Base-by-base conservation (phyloP, 1,140 invertebrate species). In the Tenebrio molitor region DNA sequence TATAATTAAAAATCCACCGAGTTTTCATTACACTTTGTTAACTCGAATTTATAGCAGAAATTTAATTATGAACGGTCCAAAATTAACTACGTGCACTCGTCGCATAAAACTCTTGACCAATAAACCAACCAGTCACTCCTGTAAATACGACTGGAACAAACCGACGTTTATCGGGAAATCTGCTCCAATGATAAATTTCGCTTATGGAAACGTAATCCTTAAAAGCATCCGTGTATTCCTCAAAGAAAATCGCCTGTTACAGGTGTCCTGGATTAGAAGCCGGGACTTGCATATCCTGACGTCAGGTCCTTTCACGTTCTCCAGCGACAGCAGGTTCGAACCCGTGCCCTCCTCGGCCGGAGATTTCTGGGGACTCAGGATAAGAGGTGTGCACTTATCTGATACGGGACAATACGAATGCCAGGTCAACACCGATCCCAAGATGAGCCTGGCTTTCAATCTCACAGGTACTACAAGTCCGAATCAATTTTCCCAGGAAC, bases 351-450 rank as follows among this genome's bases (percentile, higher is more conserved):
- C 85, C 14, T 85, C 85, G 29, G 84, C 85, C 36, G 72, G 71
- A 8, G 85, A 87, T 71, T 86, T 87, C 36, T 92, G 90, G 89
- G 89, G 89, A 15, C 85, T 95, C 39, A 85, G 89, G 76, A 89
- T 95, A 62, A 86, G 87, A 63, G 87, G 87, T n/a, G 87, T 89
- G 5, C 87, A 87, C 64, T 81, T 85, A 73, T 81, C 86, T 5
- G 93, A 94, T 82, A 84, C 88, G 8, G 92, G 92, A 25, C 85
- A 88, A 36, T 93, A 93, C 84, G 91, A 93, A 85, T 94, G 92
- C 77, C 92, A 93, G 82, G 88, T 93, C 77, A 93, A 92, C 81
- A 92, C 91, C 0, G 91, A 93, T 76, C 91, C 91, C n/a, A 93
- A 92, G 82, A 88, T 91, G 83, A 91, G 89, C 83, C 85, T 89